Evolutionary conservation across 37 sponge, comb jelly and placozoan genomes (phyloP).

Genomic region (Tethya wilhelma): DNA sequence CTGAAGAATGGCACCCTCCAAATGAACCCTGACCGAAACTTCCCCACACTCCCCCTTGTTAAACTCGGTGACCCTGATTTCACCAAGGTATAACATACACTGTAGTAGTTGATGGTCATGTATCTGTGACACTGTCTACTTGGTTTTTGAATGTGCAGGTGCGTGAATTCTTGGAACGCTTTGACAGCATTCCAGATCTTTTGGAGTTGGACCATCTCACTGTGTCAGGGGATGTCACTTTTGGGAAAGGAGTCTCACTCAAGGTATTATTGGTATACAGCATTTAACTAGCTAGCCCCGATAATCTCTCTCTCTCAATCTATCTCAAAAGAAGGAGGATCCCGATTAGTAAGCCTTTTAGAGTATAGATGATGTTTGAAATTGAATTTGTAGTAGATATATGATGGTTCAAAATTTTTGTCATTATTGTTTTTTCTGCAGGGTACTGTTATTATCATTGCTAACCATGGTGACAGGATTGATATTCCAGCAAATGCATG

Average conservation of each 20-base stretch:
- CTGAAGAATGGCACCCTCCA: conserved; percentile 72
- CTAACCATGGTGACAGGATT: conserved; percentile 97
- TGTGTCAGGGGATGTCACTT: conserved; percentile 94
- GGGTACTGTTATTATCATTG: conserved; percentile 99
- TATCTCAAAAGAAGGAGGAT: no score
- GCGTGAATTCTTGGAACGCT: conserved; percentile 82
- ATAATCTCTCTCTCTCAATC: neutral
- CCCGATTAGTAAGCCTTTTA: no score
- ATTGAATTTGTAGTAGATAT: no score
- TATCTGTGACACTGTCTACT: neutral
- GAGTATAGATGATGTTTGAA: no score
- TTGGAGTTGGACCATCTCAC: conserved; percentile 97
- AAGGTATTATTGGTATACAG: conserved; percentile 57
- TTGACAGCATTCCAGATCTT: conserved; percentile 91
- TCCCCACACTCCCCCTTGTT: conserved; percentile 88
- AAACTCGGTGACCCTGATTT: conserved; percentile 93
- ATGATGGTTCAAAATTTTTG: no score
- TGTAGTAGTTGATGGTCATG: neutral
- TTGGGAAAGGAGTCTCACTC: conserved; percentile 87
- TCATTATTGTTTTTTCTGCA: conserved; percentile 17
- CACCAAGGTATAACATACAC: conserved; percentile 42
- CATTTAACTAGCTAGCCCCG: no score
- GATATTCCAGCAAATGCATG: conserved; percentile 89
- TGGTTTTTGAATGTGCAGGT: conserved; percentile 52
- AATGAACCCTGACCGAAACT: conserved; percentile 78